Base-by-base conservation (phyloP, 2,113 vertebrate species). In the Oreochromis aureus region DNA sequence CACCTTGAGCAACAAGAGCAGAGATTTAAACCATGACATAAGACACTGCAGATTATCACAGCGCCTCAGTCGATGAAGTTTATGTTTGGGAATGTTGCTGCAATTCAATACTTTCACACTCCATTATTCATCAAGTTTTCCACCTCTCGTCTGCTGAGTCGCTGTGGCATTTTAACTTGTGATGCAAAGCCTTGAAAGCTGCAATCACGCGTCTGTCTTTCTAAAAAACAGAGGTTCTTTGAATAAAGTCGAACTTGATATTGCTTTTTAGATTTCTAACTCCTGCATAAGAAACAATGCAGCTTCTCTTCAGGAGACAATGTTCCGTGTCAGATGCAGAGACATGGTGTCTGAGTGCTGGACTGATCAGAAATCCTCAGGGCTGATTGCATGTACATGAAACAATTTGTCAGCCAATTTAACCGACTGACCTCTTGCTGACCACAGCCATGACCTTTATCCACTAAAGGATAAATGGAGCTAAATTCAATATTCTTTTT, bases 381-480 rank as follows among this genome's bases (percentile, higher is more conserved):
- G 91, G 80, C 78, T 92, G 89, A 88, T 87, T 93, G 73, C 85
- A 85, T 89, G 89, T 87, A 86, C 80, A 87, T 88, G 81, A 89
- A 89, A 91, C 92, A 93, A 93, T 95, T 94, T 94, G 94, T 95
- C 90, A 94, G 83, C 89, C 54, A 34, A 19, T 53, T 81, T 86
- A 88, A 86, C 73, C 36, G 63, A 58, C 81, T 93, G 93, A 94
- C 90, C 92, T 81, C 80, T 7, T 39, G 30, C 53, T 79, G 39
- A 80, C 80, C 73, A 44, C 84, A 53, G 36, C 11, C 16, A 61
- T 32, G 32, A 46, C 84, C 58, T 80, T 46, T 22, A 13, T 83
- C 34, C 8, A 69, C 82, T 48, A 78, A 46, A 76, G 46, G 63
- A 66, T 24, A 55, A 39, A 24, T 63, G 44, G 16, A 16, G 1